Conservation (phyloP, 2,113 vertebrate genomes). For the Pandion haliaetus region DNA sequence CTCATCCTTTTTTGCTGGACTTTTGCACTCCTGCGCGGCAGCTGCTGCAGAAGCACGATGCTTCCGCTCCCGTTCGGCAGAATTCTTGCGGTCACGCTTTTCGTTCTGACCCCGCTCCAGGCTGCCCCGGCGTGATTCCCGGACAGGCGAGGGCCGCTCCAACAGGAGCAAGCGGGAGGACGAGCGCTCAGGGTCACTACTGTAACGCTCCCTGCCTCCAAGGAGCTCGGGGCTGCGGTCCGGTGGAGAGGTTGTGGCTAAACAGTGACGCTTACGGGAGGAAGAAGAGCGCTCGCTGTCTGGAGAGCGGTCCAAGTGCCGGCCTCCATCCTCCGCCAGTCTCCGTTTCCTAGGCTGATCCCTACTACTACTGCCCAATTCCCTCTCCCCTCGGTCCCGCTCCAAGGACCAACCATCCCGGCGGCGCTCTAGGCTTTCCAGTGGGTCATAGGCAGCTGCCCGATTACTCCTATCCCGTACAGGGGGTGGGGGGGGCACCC, state of each 20-base stretch:
- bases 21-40: conserved; percentile 77
- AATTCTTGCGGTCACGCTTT: conserved; percentile 76
- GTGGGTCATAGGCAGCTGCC: conserved; percentile 84
- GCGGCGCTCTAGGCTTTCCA: conserved; percentile 91
- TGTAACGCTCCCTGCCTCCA: conserved; percentile 85
- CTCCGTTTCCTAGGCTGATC: conserved; percentile 90
- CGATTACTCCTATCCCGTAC: conserved; percentile 84
- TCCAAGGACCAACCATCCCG: conserved; percentile 95
- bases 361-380: conserved; percentile 74
- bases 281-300: conserved; percentile 87
- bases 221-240: conserved; percentile 93
- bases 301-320: conserved; percentile 90
- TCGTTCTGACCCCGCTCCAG: conserved; percentile 83
- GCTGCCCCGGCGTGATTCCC: conserved; percentile 82
- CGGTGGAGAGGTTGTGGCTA: conserved; percentile 76
- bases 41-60: conserved; percentile 66
- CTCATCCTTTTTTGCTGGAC: conserved; percentile 82
- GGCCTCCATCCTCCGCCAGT: conserved; percentile 82
- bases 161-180: conserved; percentile 77
- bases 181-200: conserved; percentile 85
- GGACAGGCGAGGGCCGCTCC: conserved; percentile 82
- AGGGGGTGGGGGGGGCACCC: conserved; percentile 85
- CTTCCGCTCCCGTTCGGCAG: conserved; percentile 82
- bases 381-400: conserved; percentile 83
- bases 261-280: conserved; percentile 83